These are phyloP conservation scores for Eupithecia exiguata DNA, from an alignment of 2,888 invertebrate genomes.

Conservation along the genomic window DNA sequence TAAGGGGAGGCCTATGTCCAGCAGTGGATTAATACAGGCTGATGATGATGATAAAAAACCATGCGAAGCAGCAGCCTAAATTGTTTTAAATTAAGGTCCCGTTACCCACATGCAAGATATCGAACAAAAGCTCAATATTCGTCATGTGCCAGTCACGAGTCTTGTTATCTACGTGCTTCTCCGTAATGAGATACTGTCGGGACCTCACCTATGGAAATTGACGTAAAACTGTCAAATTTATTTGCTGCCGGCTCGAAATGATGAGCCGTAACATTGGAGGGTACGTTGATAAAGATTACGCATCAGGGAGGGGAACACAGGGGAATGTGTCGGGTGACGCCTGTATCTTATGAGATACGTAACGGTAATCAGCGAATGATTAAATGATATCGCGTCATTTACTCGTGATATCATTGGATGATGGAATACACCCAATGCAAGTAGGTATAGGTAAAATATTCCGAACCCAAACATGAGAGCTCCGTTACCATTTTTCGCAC, in stretches of 20 bases:
- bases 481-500: not conserved
- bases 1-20: no score
- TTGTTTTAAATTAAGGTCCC: not conserved
- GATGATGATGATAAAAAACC: no score
- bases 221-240: conserved; percentile 16
- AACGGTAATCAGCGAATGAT: conserved; percentile 1
- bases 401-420: not conserved
- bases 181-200: conserved; percentile 41
- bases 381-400: not conserved
- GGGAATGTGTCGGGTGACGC: not conserved
- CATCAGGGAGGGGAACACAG: not conserved
- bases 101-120: not conserved
- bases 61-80: not conserved
- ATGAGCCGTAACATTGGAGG: conserved; percentile 14
- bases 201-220: conserved; percentile 7
- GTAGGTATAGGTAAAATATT: not conserved
- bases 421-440: not conserved
- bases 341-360: conserved; percentile 2
- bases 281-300: conserved; percentile 9
- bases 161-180: conserved; percentile 45
- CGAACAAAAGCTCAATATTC: conserved; percentile 35
- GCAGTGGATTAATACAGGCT: no score
- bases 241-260: conserved; percentile 6
- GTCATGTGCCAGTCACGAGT: conserved; percentile 36
- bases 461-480: not conserved